These are phyloP conservation scores for Oithona nana DNA, from an alignment of 2,888 invertebrate genomes.

Conservation along the genomic window DNA sequence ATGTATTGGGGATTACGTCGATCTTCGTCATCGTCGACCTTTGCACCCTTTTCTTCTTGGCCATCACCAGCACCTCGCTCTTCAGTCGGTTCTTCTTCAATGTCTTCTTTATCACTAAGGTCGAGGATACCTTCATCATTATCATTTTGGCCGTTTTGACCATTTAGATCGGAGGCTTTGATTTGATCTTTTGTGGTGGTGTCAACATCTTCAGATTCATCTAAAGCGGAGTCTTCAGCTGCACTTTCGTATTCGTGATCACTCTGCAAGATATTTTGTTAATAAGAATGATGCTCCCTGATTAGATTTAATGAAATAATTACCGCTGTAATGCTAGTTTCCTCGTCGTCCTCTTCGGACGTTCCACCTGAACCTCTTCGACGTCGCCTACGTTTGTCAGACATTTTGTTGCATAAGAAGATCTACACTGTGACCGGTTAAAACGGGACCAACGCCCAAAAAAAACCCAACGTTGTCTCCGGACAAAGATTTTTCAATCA, in stretches of 20 bases:
- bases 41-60: constrained; percentile 19
- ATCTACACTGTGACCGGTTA: too few relatives aligned
- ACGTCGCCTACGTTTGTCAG: neutral
- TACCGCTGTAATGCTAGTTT: neutral
- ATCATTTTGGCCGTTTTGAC: constrained; percentile 20
- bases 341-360: neutral
- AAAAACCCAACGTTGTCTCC: too few relatives aligned
- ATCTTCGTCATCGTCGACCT: constrained; percentile 77
- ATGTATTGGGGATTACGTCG: constrained; percentile 91
- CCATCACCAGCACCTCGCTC: constrained; percentile 21
- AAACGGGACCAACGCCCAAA: too few relatives aligned
- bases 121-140: constrained; percentile 24
- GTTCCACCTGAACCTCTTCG: neutral
- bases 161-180: too few relatives aligned
- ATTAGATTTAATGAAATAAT: too few relatives aligned
- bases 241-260: neutral
- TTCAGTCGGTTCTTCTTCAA: constrained; percentile 21
- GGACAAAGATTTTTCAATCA: too few relatives aligned
- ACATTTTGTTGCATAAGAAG: too few relatives aligned
- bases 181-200: constrained; percentile 24
- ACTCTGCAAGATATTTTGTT: neutral
- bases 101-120: constrained; percentile 23
- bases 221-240: neutral
- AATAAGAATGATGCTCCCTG: too few relatives aligned
- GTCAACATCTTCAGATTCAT: constrained; percentile 21